Evolutionary conservation across 2,797 vertebrate genomes (phyloP), one percentile per base, ranked within the genome.

Genomic region (Taeniopygia guttata): DNA sequence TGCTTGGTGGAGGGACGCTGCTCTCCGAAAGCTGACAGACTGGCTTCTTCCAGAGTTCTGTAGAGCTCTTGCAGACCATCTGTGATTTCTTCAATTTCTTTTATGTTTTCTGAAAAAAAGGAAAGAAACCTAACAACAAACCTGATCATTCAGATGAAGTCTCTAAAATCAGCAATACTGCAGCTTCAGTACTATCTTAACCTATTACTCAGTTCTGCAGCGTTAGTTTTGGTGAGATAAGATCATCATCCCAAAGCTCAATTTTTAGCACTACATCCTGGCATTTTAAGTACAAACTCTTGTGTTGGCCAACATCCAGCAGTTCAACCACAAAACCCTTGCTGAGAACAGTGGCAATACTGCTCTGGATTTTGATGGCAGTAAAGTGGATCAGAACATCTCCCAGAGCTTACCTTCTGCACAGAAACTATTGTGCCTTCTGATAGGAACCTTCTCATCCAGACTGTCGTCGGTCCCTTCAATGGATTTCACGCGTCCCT

Each of bases 1-100:
- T 99, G 98, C 96, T 98, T 98, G 97, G 98, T 98, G 81, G 98
- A 98, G 92, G 98, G 98, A 43, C 98, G 97, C 34, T 98, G 98
- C 90, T 98, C 98, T n/a, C 98, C 98, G 9, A 98, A 97, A 21
- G 98, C 98, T 14, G 98, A 98, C 66, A 98, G 93, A 54, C 98
- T 98, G 84, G 98, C 98, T 86, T 98, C 98, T 93, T 99, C 98
- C 97, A 98, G 97, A 59, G 97, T 97, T 72, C 97, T 98, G 96
- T 99, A 99, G 22, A 99, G 98, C 97, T 99, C 98, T 84, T 98
- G 98, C 43, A 99, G 96, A 16, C 98, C 98, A 29, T 99, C 98
- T 42, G 66, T 89, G 32, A 74, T 80, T 62, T 96, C 90, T 66
- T 77, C 94, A 14, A 34, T 46, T 48, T 98, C 97, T 72, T 98